These are phyloP conservation scores for Epinotia bilunana DNA, from an alignment of 2,888 invertebrate genomes.

Conservation along the genomic window DNA sequence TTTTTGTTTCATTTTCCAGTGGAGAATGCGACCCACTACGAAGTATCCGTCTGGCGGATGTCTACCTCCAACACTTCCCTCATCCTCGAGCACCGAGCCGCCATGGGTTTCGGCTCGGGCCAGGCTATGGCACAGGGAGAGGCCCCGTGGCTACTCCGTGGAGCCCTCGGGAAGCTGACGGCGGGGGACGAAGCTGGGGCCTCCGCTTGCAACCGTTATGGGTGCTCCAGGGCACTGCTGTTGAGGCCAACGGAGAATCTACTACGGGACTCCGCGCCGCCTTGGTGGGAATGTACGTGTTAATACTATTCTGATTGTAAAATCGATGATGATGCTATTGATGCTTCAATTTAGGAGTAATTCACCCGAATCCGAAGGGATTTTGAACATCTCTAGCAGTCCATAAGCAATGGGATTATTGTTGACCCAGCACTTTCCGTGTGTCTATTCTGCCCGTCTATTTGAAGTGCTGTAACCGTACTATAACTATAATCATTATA, in stretches of 20 bases:
- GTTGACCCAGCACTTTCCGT: too few relatives aligned
- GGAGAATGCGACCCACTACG: conserved; percentile 80
- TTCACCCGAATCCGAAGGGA: too few relatives aligned
- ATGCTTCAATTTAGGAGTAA: too few relatives aligned
- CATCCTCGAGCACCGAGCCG: conserved; percentile 68
- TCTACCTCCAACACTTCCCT: conserved; percentile 74
- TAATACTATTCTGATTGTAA: too few relatives aligned
- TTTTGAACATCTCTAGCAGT: too few relatives aligned
- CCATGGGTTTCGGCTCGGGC: conserved; percentile 72
- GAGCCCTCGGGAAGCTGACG: conserved; percentile 64
- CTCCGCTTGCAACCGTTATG: conserved; percentile 76
- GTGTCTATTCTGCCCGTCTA: too few relatives aligned
- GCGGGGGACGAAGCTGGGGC: conserved; percentile 77
- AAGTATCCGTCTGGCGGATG: conserved; percentile 77
- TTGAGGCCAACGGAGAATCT: conserved; percentile 72
- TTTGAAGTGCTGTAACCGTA: too few relatives aligned
- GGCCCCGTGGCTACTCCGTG: conserved; percentile 64
- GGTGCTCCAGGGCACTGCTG: conserved; percentile 71
- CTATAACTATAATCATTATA: too few relatives aligned
- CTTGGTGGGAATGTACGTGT: conserved; percentile 77
- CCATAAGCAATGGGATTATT: too few relatives aligned
- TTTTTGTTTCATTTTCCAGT: too few relatives aligned
- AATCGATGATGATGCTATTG: too few relatives aligned
- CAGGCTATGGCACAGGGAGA: conserved; percentile 66
- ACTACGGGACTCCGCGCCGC: conserved; percentile 67